These are phyloP conservation scores for Empidonax alnorum DNA, from an alignment of 2,113 vertebrate species.

Conservation along the genomic window DNA sequence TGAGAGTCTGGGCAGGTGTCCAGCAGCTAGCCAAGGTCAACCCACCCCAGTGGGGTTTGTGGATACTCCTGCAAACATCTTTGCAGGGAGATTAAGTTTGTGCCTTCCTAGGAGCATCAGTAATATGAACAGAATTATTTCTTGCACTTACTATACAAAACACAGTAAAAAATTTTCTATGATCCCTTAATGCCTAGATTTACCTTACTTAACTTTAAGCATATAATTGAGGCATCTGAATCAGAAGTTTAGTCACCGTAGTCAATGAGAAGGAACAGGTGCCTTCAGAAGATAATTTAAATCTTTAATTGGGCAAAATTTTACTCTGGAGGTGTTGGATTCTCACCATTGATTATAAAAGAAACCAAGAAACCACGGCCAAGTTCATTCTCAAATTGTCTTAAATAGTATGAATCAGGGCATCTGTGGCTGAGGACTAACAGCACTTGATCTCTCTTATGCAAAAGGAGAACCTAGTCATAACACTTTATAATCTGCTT, in stretches of 20 bases:
- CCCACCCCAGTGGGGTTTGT: not conserved
- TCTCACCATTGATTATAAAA: not conserved
- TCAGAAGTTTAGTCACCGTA: not conserved
- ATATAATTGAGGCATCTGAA: not conserved
- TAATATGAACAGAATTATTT: not conserved
- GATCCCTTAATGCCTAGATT: not conserved
- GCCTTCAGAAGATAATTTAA: not conserved
- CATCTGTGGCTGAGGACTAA: not conserved
- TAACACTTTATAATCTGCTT: not conserved
- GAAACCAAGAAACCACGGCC: not conserved
- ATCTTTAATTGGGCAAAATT: not conserved
- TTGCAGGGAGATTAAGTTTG: not conserved
- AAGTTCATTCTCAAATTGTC: not conserved
- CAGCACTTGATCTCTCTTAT: not conserved
- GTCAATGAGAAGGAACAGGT: not conserved
- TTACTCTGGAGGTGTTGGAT: not conserved
- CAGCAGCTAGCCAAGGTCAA: not conserved
- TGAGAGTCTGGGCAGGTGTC: not conserved
- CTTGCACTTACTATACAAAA: not conserved
- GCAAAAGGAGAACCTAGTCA: not conserved
- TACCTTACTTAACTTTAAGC: not conserved
- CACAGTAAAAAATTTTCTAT: not conserved
- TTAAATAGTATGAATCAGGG: not conserved
- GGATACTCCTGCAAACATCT: not conserved
- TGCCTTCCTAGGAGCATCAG: not conserved